Evolutionary conservation across 2,113 vertebrate species (phyloP), one percentile per base, ranked within the genome.

Genomic region (Thymallus thymallus): DNA sequence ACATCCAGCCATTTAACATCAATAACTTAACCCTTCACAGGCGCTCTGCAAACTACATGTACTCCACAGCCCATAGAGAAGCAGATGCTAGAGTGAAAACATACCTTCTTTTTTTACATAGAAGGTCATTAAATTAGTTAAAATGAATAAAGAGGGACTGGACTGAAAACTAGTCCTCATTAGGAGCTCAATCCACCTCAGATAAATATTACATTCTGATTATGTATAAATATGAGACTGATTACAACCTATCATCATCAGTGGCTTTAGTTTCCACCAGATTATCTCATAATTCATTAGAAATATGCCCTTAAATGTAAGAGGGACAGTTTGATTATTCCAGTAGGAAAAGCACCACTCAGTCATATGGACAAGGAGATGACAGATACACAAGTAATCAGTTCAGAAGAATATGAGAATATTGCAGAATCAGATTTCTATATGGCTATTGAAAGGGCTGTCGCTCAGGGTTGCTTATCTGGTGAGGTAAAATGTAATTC

Each of bases 21-120:
- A 91, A 91, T 91, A 92, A 88, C 88, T 92, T 90, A 92, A 92
- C 90, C 86, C 87, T 87, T 90, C 56, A 61, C 35, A 79, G 64
- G 75, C 81, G 73, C 73, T 75, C 46, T 29, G 67, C 72, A 51
- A 45, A 80, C 80, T 82, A 77, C 14, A 71, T 9, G 69, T 71
- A 74, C 82, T 86, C 81, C 77, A 84, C 82, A 83, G 78, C 72
- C 71, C 12, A 32, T 60, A 45, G 70, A 71, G 24, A n/a, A n/a
- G n/a, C n/a, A n/a, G n/a, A 51, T 68, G 65, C 80, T 45, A 65
- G 45, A 51, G 14, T 61, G 29, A 71, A 72, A 73, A 41, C 20
- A 60, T 60, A n/a, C 56, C 29, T 24, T 74, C n/a, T 79, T 75
- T 81, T 61, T 78, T 75, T 67, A 30, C 76, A 64, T 30, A 65